These are phyloP conservation scores for Nanorana parkeri DNA, from an alignment of 2,113 vertebrate species.

Conservation along the genomic window DNA sequence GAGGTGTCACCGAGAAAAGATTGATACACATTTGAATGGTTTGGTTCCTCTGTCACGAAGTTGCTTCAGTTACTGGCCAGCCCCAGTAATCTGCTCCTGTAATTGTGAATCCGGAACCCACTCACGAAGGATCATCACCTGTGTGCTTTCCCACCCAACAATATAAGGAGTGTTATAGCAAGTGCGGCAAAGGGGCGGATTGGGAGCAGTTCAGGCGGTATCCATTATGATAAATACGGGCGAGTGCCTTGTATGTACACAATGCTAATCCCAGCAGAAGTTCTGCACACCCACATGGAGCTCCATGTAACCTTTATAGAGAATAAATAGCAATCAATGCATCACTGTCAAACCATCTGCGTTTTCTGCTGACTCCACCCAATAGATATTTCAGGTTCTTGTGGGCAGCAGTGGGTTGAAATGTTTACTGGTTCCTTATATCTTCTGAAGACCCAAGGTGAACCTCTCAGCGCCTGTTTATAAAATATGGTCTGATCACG, in stretches of 20 bases:
- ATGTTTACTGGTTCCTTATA: too few species aligned
- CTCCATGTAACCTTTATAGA: not conserved
- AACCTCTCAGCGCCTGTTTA: too few species aligned
- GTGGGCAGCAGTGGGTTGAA: too few species aligned
- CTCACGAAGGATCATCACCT: not conserved
- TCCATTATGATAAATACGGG: slow-evolving; percentile 6
- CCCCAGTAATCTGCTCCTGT: not conserved
- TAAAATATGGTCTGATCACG: too few species aligned
- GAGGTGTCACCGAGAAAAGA: too few species aligned
- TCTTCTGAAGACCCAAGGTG: too few species aligned
- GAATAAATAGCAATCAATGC: not conserved
- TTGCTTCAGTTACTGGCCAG: too few species aligned
- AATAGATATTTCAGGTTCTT: too few species aligned
- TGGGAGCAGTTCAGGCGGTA: slow-evolving; percentile 11
- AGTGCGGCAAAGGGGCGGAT: not conserved
- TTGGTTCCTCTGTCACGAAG: too few species aligned
- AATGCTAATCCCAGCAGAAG: not conserved
- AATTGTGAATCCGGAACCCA: not conserved
- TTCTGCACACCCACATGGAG: slow-evolving; percentile 4
- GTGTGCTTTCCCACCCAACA: not conserved
- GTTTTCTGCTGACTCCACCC: too few species aligned
- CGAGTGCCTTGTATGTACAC: not conserved
- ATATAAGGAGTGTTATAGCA: not conserved
- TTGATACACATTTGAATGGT: too few species aligned
- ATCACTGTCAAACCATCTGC: too few species aligned